phyloP scores from a whole-genome alignment of 2,888 invertebrate species.

The Micropterix aruncella region DNA sequence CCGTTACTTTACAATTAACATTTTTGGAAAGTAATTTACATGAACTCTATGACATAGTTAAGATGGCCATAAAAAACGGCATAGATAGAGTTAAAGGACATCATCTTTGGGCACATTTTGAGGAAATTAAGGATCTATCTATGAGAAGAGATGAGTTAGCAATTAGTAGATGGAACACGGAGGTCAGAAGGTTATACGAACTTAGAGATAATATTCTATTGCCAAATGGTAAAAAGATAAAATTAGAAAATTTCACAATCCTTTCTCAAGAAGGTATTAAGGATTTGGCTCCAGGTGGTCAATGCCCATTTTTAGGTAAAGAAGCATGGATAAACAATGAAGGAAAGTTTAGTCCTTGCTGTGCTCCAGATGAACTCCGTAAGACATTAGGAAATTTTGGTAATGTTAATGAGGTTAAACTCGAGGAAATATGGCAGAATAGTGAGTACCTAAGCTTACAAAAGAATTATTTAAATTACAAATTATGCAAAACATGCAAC shows the following conservation, averaged over 20 bases:
- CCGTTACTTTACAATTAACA: conserved; percentile 4
- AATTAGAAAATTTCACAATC: conserved; percentile 4
- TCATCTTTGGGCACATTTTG: conserved; percentile 4
- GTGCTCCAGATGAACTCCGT: conserved; percentile 4
- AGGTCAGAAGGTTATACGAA: conserved; percentile 4
- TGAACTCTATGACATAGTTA: conserved; percentile 4
- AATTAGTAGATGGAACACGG: conserved; percentile 4
- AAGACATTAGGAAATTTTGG: conserved; percentile 4
- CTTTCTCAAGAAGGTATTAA: conserved; percentile 4
- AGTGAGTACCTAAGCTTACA: conserved; percentile 4
- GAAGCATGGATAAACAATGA: conserved; percentile 4
- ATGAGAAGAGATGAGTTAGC: conserved; percentile 4
- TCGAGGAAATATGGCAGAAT: conserved; percentile 4
- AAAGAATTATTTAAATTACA: conserved; percentile 4
- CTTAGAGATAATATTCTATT: conserved; percentile 4
- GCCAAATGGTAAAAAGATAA: conserved; percentile 4
- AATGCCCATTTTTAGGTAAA: conserved; percentile 4
- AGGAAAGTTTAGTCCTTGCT: conserved; percentile 4
- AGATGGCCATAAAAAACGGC: conserved; percentile 4
- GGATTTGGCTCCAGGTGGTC: conserved; percentile 4
- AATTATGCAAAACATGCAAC: conserved; percentile 4
- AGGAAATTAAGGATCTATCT: conserved; percentile 4
- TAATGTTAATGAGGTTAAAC: conserved; percentile 4
- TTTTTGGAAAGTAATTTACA: conserved; percentile 4
- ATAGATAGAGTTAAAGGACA: conserved; percentile 4